Evolutionary conservation across 2,888 invertebrate species (phyloP).

Genomic region (Xiphydria camelus): DNA sequence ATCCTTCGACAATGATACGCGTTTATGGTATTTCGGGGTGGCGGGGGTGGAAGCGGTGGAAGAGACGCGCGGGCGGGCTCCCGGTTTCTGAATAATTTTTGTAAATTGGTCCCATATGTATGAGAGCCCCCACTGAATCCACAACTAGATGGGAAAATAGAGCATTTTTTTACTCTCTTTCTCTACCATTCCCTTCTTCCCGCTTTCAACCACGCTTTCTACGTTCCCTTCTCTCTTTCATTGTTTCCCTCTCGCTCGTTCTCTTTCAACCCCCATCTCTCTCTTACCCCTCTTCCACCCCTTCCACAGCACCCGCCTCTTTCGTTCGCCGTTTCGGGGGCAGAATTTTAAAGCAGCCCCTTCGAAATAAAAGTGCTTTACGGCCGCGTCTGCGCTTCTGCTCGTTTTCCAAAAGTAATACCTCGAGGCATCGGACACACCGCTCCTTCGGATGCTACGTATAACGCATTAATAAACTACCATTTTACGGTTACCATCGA

Average conservation of each 20-base stretch:
- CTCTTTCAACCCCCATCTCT: conserved; percentile 18
- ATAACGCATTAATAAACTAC: conserved; percentile 26
- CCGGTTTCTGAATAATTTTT: conserved; percentile 46
- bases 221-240: conserved; percentile 11
- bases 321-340: conserved; percentile 30
- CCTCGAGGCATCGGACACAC: conserved; percentile 12
- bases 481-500: conserved; percentile 12
- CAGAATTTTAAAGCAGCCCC: conserved; percentile 45
- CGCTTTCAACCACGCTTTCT: background rate
- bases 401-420: conserved; percentile 37
- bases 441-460: conserved; percentile 20
- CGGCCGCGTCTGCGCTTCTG: conserved; percentile 31
- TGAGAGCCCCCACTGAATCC: conserved; percentile 40
- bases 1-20: conserved; percentile 44
- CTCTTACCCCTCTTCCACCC: conserved; percentile 11
- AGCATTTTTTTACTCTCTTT: conserved; percentile 22
- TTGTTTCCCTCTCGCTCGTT: conserved; percentile 13
- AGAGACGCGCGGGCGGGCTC: no score
- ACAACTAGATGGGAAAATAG: conserved; percentile 34
- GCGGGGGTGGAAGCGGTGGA: conserved; percentile 4
- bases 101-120: conserved; percentile 51
- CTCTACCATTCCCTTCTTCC: conserved; percentile 12
- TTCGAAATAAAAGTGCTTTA: conserved; percentile 49
- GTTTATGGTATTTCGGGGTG: conserved; percentile 27
- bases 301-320: conserved; percentile 17